phyloP scores from a whole-genome alignment of 2,888 invertebrate species.

The Drosophila sordidapex region DNA sequence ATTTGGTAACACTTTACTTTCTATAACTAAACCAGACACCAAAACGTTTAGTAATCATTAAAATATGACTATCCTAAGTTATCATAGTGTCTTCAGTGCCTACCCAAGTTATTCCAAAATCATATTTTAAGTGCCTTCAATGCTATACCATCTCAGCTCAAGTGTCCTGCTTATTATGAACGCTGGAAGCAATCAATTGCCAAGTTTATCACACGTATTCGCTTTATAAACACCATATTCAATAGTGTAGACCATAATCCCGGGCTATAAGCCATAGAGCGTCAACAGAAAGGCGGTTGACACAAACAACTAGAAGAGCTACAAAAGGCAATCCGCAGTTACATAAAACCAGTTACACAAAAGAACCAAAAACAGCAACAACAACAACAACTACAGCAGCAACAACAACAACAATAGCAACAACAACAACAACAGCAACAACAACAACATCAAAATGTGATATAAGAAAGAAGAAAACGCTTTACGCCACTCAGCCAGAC shows the following conservation, averaged over 20 bases:
- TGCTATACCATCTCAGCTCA: neutral
- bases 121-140: neutral
- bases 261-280: constrained; percentile 34
- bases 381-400: constrained; percentile 16
- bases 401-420: constrained; percentile 11
- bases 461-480: constrained; percentile 53
- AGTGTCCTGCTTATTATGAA: constrained; percentile 4
- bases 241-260: constrained; percentile 35
- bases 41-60: neutral
- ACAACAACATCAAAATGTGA: constrained; percentile 19
- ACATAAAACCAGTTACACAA: constrained; percentile 76
- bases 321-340: constrained; percentile 43
- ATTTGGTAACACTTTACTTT: neutral
- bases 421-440: constrained; percentile 17
- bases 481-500: constrained; percentile 64
- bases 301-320: constrained; percentile 36
- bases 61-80: neutral
- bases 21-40: neutral
- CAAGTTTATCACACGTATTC: constrained; percentile 36
- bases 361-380: constrained; percentile 39
- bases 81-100: neutral
- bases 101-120: neutral
- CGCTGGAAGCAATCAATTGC: constrained; percentile 37
- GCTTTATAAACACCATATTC: constrained; percentile 45
- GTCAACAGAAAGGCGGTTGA: constrained; percentile 43